phyloP scores from a whole-genome alignment of 2,888 invertebrate species.

The Amblyteles armatorius region DNA sequence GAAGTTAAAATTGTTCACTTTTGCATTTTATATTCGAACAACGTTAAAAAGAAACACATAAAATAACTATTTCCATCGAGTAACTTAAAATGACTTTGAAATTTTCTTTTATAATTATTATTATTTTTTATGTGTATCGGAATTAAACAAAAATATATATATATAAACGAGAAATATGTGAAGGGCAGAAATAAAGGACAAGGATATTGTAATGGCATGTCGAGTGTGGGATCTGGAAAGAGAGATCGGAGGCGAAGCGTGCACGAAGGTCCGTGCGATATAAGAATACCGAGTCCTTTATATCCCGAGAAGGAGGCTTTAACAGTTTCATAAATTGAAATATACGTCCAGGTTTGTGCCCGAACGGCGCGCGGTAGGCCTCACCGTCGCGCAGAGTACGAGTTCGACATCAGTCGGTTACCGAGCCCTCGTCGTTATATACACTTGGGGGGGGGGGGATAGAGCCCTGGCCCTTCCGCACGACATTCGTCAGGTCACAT shows the following conservation, averaged over 20 bases:
- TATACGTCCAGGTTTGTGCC: constrained; percentile 73
- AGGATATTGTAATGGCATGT: constrained; percentile 61
- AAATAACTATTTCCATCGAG: neutral
- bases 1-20: neutral
- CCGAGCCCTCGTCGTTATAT: constrained; percentile 19
- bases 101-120: neutral
- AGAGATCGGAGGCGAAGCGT: constrained; percentile 69
- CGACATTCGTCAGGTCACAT: constrained; percentile 74
- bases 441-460: neutral
- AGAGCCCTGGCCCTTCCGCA: constrained; percentile 50
- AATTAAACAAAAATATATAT: neutral
- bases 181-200: constrained; percentile 23
- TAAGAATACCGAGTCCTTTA: constrained; percentile 19
- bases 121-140: too few relatives aligned
- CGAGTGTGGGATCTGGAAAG: constrained; percentile 53
- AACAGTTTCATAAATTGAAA: constrained; percentile 83
- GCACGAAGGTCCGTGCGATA: constrained; percentile 52
- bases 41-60: neutral
- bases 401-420: constrained; percentile 42
- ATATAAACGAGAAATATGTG: constrained; percentile 29
- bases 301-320: constrained; percentile 62
- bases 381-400: constrained; percentile 7
- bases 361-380: constrained; percentile 26
- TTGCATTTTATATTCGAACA: neutral
- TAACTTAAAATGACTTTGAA: neutral